Conservation (phyloP, 2,797 vertebrate genomes). For the Lagorchestes hirsutus region DNA sequence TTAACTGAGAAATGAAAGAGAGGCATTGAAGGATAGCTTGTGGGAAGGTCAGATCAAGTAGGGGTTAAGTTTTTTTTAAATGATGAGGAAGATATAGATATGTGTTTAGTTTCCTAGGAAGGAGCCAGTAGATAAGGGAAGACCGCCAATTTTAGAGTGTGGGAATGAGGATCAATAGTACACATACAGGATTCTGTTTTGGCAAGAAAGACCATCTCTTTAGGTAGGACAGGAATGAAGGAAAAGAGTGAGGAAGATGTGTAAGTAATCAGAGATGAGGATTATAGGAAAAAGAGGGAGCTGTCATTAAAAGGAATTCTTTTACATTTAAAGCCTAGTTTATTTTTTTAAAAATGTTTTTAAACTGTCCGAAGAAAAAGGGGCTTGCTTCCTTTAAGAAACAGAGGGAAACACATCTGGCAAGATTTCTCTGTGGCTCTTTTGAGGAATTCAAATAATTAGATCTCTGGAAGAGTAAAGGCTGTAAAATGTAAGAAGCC, state of each 20-base stretch:
- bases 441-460: slow-evolving; percentile 1
- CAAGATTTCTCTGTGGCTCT: neutral
- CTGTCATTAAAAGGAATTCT: neutral
- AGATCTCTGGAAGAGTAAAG: neutral
- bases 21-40: neutral
- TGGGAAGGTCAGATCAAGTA: neutral
- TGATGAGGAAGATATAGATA: neutral
- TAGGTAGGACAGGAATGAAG: neutral
- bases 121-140: neutral
- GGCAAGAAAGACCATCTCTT: neutral
- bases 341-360: neutral
- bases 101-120: neutral
- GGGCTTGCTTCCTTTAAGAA: neutral
- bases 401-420: neutral
- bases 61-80: neutral
- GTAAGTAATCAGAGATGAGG: neutral
- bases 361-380: neutral
- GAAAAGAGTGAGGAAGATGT: neutral
- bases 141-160: neutral
- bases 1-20: neutral
- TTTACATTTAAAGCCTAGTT: neutral
- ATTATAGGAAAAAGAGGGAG: neutral
- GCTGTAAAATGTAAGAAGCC: neutral
- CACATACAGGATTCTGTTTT: neutral
- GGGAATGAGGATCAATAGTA: neutral